Base-by-base conservation (phyloP, 2,113 vertebrate species). In the Speoplatyrhinus poulsoni region DNA sequence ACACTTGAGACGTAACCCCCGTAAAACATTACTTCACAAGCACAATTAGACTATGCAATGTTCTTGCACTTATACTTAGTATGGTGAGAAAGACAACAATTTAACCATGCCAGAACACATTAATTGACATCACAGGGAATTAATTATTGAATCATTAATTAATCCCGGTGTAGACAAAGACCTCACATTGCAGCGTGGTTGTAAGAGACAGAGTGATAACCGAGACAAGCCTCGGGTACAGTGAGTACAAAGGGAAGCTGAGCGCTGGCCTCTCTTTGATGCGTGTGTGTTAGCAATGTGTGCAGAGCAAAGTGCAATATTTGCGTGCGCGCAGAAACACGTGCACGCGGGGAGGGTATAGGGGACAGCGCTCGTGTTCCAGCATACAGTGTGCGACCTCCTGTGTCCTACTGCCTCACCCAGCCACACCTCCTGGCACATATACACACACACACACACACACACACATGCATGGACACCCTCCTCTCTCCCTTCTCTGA, bases 371-470 rank as follows among this genome's bases (percentile, higher is more conserved):
- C 79, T 73, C 72, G 76, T 75, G 76, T 62, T 82, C 86, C 73
- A 75, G 61, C 75, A 90, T 88, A 82, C 32, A 19, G 54, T 11
- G 17, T 82, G 47, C 93, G 93, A 94, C 92, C 92, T 63, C 66
- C 84, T 73, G 85, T 87, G 90, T 93, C 90, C 90, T 88, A 84
- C 81, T 82, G 85, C 82, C 85, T 80, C 87, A 87, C 91, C 91
- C 85, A 90, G 90, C 93, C 86, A 71, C 79, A 82, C 91, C 88
- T 87, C 87, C 79, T 62, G 65, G 54, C 72, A 76, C 63, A 67
- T 55, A 67, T 87, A 26, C 70, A 16, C 59, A 62, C 36, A 32
- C 60, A 49, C 72, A 66, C 67, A 61, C 26, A 65, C 10, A 46
- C 63, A 50, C 61, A 46, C 10, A 55, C 63, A 68, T 52, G 50